Percentiles rank a stretch among this genome's conserved stretches.
phyloP scores from a whole-genome alignment of 1,140 invertebrate species.

The Trachelipus rathkii region DNA sequence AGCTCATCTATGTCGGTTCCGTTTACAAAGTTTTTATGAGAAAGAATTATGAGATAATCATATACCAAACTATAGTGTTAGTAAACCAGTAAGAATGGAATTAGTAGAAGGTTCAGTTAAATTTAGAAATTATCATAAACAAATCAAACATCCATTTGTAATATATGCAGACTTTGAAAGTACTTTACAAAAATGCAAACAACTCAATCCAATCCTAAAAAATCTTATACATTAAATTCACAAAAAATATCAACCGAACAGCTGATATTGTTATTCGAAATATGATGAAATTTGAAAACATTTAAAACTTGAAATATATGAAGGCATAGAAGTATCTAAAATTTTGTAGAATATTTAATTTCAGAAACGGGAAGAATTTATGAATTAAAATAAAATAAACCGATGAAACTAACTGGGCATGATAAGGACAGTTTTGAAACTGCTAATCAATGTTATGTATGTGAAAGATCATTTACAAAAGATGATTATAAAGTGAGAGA shows the following conservation, averaged over 20 bases:
- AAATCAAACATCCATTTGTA: too few species aligned
- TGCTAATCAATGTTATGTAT: not conserved
- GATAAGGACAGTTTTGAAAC: not conserved
- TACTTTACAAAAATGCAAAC: too few species aligned
- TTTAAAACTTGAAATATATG: not conserved
- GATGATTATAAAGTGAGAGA: not conserved
- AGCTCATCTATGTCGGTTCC: not conserved
- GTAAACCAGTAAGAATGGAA: not conserved
- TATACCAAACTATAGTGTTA: not conserved
- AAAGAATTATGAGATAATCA: not conserved
- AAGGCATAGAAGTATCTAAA: not conserved
- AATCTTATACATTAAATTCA: not conserved
- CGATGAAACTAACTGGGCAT: not conserved
- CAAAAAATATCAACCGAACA: not conserved
- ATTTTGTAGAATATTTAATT: not conserved
- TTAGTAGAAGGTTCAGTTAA: not conserved
- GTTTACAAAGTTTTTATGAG: not conserved
- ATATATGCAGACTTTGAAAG: too few species aligned
- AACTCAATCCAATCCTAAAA: not conserved
- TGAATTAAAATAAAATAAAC: not conserved
- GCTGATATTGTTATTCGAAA: not conserved
- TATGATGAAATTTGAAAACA: not conserved
- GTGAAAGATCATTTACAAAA: not conserved
- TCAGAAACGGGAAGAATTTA: not conserved
- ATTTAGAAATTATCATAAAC: not conserved